Evolutionary conservation across 2,113 vertebrate species (phyloP).

Genomic region (Tenrec ecaudatus): DNA sequence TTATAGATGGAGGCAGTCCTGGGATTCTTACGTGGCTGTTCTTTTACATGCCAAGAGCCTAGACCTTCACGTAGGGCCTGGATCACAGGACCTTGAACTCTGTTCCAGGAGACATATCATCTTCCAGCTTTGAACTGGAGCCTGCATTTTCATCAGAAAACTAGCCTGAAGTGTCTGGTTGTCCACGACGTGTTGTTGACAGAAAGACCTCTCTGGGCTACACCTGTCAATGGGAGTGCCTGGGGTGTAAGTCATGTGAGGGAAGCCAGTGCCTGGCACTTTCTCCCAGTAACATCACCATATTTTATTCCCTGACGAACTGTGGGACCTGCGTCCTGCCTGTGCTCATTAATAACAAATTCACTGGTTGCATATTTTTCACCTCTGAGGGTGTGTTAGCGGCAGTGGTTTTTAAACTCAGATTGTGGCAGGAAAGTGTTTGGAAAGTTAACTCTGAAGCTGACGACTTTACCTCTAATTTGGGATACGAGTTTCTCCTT

Average conservation of each 20-base stretch:
- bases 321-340: not conserved
- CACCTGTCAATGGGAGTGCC: not conserved
- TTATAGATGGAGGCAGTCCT: not conserved
- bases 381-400: not conserved
- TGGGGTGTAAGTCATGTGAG: accelerated
- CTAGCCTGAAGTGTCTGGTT: not conserved
- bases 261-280: not conserved
- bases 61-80: not conserved
- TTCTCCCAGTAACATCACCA: not conserved
- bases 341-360: not conserved
- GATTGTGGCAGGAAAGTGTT: constrained; percentile 12
- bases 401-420: not conserved
- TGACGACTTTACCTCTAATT: not conserved
- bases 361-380: not conserved
- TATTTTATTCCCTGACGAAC: not conserved
- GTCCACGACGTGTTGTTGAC: not conserved
- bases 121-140: constrained; percentile 44
- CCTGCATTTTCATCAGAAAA: constrained; percentile 32
- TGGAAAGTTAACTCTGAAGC: not conserved
- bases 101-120: constrained; percentile 22
- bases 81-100: not conserved
- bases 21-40: not conserved
- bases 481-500: constrained; percentile 27
- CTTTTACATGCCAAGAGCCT: not conserved
- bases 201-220: not conserved